A percentile compares a stretch with the other conserved stretches of the same genome.
phyloP scores from a whole-genome alignment of 2,888 invertebrate genomes.

The Microlaimidae sp. region DNA sequence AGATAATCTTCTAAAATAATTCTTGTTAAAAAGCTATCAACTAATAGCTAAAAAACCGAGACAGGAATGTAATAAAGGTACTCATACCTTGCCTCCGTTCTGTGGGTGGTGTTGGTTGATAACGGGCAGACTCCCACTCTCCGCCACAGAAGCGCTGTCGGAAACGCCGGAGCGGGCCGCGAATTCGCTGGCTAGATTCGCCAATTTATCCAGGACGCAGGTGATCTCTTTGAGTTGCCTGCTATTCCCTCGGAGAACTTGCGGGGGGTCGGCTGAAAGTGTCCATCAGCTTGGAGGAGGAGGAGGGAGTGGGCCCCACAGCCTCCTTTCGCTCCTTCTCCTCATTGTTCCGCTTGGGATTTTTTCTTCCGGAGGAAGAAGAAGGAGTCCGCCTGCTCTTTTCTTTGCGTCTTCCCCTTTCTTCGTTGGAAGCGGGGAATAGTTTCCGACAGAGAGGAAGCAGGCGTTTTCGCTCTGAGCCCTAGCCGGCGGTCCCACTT shows the following conservation, averaged over 20 bases:
- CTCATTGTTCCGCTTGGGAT: too few relatives aligned
- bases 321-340: conserved; percentile 21
- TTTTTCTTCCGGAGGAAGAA: background rate
- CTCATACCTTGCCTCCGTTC: conserved; percentile 2
- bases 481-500: too few relatives aligned
- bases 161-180: conserved; percentile 5
- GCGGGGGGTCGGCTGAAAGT: too few relatives aligned
- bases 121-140: background rate
- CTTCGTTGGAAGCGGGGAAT: too few relatives aligned
- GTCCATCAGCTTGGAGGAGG: background rate
- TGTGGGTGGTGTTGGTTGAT: background rate
- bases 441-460: too few relatives aligned
- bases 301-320: background rate
- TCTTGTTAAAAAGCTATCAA: too few relatives aligned
- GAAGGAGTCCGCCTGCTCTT: background rate
- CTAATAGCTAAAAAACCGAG: too few relatives aligned
- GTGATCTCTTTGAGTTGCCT: conserved; percentile 19
- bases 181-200: conserved; percentile 20
- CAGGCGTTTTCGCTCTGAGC: background rate
- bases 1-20: too few relatives aligned
- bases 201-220: conserved; percentile 20
- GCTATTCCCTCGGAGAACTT: background rate
- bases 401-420: background rate
- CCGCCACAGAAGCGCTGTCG: background rate
- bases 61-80: too few relatives aligned